Conservation (phyloP, 2,888 invertebrate species). For the Pollenia labialis region DNA sequence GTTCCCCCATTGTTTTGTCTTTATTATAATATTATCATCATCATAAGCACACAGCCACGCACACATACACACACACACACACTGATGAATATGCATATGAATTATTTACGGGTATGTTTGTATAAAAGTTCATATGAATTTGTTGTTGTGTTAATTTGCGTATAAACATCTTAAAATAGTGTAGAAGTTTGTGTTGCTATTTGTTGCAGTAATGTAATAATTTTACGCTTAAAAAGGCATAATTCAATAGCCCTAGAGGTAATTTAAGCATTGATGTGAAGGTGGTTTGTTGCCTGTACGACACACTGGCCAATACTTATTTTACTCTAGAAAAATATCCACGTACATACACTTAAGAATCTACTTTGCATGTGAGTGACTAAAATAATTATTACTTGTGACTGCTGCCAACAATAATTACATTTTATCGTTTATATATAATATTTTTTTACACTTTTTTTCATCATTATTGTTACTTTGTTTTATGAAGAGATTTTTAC, state of each 20-base stretch:
- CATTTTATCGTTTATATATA: slow-evolving; percentile 17
- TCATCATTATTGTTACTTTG: slow-evolving; percentile 7
- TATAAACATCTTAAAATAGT: neutral
- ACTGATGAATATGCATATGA: neutral
- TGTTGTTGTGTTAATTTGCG: neutral
- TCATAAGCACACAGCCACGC: neutral
- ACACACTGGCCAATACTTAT: slow-evolving; percentile 33
- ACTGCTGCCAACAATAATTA: slow-evolving; percentile 59
- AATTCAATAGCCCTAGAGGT: slow-evolving; percentile 75
- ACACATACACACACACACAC: neutral
- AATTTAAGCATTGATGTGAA: slow-evolving; percentile 81
- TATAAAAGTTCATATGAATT: slow-evolving; percentile 16
- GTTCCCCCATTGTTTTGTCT: slow-evolving; percentile 47
- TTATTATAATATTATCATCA: slow-evolving; percentile 19
- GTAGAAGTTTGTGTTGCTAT: neutral
- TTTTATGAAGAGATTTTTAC: slow-evolving; percentile 7
- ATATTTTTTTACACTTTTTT: neutral
- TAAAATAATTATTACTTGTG: slow-evolving; percentile 47
- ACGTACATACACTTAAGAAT: slow-evolving; percentile 11
- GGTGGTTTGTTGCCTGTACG: slow-evolving; percentile 75
- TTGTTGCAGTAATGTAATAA: slow-evolving; percentile 32
- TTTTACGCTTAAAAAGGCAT: slow-evolving; percentile 64
- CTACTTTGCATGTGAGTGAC: slow-evolving; percentile 20
- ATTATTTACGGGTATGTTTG: neutral
- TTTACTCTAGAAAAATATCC: neutral